Evolutionary conservation across 2,113 vertebrate species (phyloP), one percentile per base, ranked within the genome.

Genomic region (Bos indicus): DNA sequence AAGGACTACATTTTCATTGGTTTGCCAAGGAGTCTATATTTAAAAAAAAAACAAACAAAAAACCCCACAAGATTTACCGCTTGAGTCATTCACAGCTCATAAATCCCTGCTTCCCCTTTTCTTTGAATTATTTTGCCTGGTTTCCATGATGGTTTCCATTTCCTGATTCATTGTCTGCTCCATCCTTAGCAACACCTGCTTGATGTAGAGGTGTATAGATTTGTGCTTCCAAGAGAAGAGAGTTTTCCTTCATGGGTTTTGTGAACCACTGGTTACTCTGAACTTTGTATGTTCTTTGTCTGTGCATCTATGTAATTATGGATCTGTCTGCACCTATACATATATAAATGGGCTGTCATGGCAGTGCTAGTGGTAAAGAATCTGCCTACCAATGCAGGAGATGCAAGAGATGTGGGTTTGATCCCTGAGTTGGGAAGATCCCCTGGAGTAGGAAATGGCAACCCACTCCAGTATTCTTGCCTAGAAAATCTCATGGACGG

Each of bases 381-480:
- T 14, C 21, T 26, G 21, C 36, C 12, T 43, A 0, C 36, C 0
- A 12, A 1, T 1, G 71, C 21, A 43, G 23, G 71, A 13, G 36
- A 43, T 40, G 36, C 23, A 7, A 15, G 36, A 77, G 71, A 14
- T 1, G 11, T 26, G 71, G 71, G 36, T 14, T 4, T 26, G 12
- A 43, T 2, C 23, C 71, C 71, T 26, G 71, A 2, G 71, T 7
- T 7, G 71, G 71, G 36, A 77, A 14, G 12, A 3, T 15, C 11
- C 40, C 12, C 71, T 43, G 40, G 71, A 77, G 36, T 2, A 77
- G 71, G 71, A 26, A 13, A 7, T 77, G 36, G 71, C 71, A 43
- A 2, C 71, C 36, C 12, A 25, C 23, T 43, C 23, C 36, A 26
- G 36, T 14, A 26, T 13, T 77, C 71, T 71, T 71, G 67, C 67